Conservation (phyloP, 2,888 invertebrate genomes). For the Cosmopolites sordidus region DNA sequence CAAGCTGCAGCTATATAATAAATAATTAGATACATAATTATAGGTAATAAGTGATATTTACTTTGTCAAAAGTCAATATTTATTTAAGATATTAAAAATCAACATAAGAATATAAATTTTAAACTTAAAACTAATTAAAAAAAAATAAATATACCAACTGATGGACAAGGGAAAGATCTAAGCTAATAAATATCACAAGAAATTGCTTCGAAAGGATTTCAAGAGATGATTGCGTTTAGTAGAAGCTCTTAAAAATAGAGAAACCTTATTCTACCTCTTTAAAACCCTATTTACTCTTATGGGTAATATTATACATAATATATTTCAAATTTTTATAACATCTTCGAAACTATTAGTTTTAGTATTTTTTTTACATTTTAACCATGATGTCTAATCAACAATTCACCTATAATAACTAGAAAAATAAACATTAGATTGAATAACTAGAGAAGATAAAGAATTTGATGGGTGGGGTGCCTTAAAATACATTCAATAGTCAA, state of each 20-base stretch:
- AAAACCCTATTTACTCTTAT: no score
- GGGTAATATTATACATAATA: neutral
- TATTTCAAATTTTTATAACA: neutral
- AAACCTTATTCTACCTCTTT: neutral
- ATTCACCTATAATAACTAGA: no score
- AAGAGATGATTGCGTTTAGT: neutral
- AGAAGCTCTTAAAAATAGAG: neutral
- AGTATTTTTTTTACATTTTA: neutral
- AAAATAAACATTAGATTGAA: no score
- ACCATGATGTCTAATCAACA: neutral
- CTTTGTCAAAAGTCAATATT: neutral
- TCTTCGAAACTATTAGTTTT: neutral
- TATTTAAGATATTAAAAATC: neutral
- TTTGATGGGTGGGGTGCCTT: no score
- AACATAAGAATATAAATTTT: neutral
- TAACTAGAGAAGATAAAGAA: no score
- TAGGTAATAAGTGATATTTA: no score
- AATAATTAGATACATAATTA: no score
- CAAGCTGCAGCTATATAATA: no score
- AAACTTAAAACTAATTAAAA: neutral
- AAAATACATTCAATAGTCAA: no score
- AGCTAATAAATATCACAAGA: slow-evolving; percentile 16
- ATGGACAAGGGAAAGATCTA: no score
- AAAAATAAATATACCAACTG: no score
- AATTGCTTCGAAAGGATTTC: slow-evolving; percentile 17